Conservation (phyloP, 2,113 vertebrate species). For the Oophaga pumilio region DNA sequence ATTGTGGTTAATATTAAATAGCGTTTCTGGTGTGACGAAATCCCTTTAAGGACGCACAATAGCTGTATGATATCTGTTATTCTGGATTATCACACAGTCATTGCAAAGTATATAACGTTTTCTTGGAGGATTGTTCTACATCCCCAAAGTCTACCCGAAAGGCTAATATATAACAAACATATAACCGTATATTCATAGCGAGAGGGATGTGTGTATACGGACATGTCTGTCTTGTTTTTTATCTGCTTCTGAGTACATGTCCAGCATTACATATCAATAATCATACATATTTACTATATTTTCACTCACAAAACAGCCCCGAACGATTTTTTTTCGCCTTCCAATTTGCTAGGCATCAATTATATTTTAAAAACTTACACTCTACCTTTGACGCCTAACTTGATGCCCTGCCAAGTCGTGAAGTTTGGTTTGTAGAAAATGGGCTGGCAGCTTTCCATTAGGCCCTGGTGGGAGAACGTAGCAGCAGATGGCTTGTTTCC, state of each 20-base stretch:
- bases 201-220: no score
- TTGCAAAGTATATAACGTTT: no score
- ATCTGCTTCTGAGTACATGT: background rate
- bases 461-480: constrained; percentile 50
- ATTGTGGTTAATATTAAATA: no score
- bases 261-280: background rate
- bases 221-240: background rate
- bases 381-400: constrained; percentile 27
- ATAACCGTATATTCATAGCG: no score
- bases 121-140: no score
- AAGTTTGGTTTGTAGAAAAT: constrained; percentile 49
- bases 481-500: constrained; percentile 55
- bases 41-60: no score
- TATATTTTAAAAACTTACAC: background rate
- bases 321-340: background rate
- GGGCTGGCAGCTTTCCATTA: constrained; percentile 51
- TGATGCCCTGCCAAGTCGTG: constrained; percentile 39
- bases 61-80: no score
- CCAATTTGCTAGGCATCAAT: background rate
- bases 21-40: no score
- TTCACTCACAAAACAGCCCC: background rate
- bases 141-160: no score
- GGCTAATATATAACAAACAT: no score
- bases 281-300: background rate
- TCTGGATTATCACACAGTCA: no score